Conservation (phyloP, 2,797 vertebrate genomes). For the Falco novaeseelandiae region DNA sequence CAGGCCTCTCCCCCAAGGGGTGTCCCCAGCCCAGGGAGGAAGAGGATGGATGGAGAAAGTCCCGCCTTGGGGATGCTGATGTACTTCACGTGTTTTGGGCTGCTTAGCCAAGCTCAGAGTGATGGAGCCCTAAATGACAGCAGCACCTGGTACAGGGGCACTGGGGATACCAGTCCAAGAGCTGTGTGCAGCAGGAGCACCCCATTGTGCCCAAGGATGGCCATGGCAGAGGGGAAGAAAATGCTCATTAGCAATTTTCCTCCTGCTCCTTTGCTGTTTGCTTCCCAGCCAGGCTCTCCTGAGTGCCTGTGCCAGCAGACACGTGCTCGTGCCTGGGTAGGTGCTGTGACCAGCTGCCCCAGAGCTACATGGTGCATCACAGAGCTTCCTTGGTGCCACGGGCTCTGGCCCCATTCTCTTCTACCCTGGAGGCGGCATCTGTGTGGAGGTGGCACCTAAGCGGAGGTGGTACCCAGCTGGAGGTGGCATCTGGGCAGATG, state of each 20-base stretch:
- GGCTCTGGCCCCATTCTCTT: too few relatives aligned
- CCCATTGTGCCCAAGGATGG: fast-evolving
- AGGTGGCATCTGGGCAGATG: not conserved
- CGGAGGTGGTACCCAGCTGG: not conserved
- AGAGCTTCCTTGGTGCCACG: not conserved
- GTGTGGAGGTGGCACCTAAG: too few relatives aligned
- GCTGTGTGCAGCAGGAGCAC: too few relatives aligned
- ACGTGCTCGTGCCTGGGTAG: fast-evolving
- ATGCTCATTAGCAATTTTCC: fast-evolving
- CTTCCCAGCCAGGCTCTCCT: fast-evolving
- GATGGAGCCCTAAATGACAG: not conserved
- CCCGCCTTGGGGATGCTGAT: not conserved
- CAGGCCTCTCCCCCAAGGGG: too few relatives aligned
- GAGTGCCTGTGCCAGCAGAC: fast-evolving
- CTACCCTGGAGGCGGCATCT: not conserved
- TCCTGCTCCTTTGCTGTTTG: not conserved
- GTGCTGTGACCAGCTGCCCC: not conserved
- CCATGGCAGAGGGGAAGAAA: not conserved
- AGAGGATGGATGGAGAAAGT: not conserved
- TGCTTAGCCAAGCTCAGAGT: not conserved
- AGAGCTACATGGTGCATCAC: fast-evolving
- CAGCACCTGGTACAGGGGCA: fast-evolving
- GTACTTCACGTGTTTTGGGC: not conserved
- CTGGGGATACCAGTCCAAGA: not conserved
- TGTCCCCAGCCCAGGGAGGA: not conserved